phyloP scores from a whole-genome alignment of 2,113 vertebrate genomes.

The Pantherophis guttatus region DNA sequence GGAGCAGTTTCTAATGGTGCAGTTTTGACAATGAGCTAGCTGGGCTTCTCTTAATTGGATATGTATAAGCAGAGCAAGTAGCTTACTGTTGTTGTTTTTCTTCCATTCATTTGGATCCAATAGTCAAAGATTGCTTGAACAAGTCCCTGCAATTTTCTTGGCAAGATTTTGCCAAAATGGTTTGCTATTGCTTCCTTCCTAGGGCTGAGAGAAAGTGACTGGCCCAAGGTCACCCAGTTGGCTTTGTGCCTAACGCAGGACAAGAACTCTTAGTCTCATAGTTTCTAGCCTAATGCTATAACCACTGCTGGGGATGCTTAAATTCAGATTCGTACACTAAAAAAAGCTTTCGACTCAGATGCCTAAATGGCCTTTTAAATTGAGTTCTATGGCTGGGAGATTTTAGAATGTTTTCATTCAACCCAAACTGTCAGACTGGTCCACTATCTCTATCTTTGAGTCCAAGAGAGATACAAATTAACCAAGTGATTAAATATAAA shows the following conservation, averaged over 20 bases:
- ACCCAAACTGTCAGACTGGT: background rate
- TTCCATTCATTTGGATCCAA: background rate
- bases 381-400: background rate
- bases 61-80: background rate
- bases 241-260: background rate
- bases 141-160: background rate
- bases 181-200: background rate
- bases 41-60: background rate
- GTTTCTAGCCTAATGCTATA: background rate
- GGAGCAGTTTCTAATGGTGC: background rate
- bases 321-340: background rate
- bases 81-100: background rate
- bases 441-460: background rate
- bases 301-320: background rate
- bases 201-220: background rate
- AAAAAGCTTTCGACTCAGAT: background rate
- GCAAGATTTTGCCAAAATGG: background rate
- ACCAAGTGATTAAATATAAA: background rate
- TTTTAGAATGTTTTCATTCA: background rate
- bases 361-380: background rate
- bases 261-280: background rate
- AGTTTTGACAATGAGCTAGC: background rate
- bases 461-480: background rate
- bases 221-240: background rate
- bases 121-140: background rate